Percentiles rank a stretch among this genome's conserved stretches.
phyloP scores from a whole-genome alignment of 2,113 vertebrate genomes.

The Oreochromis spilurus region DNA sequence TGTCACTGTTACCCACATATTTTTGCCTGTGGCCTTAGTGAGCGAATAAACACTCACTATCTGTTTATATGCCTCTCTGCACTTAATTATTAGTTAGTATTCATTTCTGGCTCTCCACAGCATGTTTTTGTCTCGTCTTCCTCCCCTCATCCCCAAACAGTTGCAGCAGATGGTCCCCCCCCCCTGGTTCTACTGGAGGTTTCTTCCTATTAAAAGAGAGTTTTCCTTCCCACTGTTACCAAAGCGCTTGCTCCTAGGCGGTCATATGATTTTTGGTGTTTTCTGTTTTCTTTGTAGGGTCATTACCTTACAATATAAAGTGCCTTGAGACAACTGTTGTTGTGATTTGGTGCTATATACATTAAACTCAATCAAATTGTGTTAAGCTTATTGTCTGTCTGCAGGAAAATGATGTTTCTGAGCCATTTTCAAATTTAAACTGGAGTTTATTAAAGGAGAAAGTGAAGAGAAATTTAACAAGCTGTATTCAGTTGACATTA shows the following conservation, averaged over 20 bases:
- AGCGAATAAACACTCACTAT: background rate
- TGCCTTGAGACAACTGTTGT: background rate
- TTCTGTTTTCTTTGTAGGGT: background rate
- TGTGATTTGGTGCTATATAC: background rate
- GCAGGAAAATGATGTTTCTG: background rate
- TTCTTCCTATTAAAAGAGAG: background rate
- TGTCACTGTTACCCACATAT: background rate
- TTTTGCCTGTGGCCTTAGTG: background rate
- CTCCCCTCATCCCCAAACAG: background rate
- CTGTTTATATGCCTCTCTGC: background rate
- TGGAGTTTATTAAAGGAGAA: slow-evolving; percentile 60
- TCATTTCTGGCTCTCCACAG: background rate
- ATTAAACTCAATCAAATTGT: background rate
- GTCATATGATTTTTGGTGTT: background rate
- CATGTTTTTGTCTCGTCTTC: background rate
- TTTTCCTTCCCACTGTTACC: background rate
- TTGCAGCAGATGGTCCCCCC: background rate
- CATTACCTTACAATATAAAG: background rate
- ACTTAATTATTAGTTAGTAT: background rate
- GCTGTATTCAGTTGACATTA: background rate
- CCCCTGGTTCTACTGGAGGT: background rate
- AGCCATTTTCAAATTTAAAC: slow-evolving; percentile 11
- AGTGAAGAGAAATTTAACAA: slow-evolving; percentile 22
- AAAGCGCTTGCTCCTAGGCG: background rate
- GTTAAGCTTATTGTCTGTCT: background rate